Evolutionary conservation across 2,797 vertebrate species (phyloP), one percentile per base, ranked within the genome.

Genomic region (Kryptolebias ocellatus): DNA sequence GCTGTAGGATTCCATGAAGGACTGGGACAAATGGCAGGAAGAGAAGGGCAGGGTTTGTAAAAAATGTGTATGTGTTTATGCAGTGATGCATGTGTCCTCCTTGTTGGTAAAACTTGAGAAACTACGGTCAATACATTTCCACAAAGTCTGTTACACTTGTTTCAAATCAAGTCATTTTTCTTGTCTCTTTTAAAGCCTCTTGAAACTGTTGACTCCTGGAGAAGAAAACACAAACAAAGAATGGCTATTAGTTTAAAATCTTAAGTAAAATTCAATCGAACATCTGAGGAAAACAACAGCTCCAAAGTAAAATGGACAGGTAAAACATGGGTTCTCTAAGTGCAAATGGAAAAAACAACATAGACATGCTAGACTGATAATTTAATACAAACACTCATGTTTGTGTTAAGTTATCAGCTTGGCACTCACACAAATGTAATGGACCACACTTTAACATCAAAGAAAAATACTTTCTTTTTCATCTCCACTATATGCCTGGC

Each of bases 1-100:
- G 87, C 67, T 87, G 88, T 89, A 93, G 76, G 93, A 94, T 89
- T 95, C 93, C 94, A 95, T 94, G 79, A 73, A 88, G 81, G 85
- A 77, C 64, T 18, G 55, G 76, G 80, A 67, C 10, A 7, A 72
- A 74, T 11, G 67, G 75, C 83, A 76, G 79, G 80, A 80, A 64
- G 68, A 72, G 72, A 79, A 69, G 78, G 84, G 72, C 55, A 45
- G 65, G 72, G 69, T 65, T 34, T 67, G 58, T 31, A 45, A 60
- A 49, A 62, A 29, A 31, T 50, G 1, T 2, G 67, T 54, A 14
- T 4, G 39, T 44, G 67, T 44, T 2, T 46, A 62, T 47, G 68
- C 60, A 1, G 53, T 51, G 71, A 88, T 83, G 77, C 87, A 87
- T 90, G 80, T 62, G 84, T 80, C 65, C 72, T 80, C 53, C 60